phyloP scores from a whole-genome alignment of 1,140 invertebrate genomes.

The Magallana gigas region DNA sequence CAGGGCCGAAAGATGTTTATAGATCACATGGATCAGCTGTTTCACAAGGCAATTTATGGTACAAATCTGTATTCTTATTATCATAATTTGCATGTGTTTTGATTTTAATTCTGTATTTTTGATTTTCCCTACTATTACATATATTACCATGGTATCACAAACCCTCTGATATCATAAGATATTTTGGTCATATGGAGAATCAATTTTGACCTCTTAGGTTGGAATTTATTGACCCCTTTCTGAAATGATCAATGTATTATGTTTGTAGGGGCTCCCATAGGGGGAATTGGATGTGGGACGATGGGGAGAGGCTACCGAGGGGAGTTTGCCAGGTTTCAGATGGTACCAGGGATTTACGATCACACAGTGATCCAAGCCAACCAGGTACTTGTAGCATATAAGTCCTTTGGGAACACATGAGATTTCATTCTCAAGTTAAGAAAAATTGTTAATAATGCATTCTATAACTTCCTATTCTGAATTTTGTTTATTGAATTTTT shows the following conservation, averaged over 20 bases:
- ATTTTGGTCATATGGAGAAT: too few species aligned
- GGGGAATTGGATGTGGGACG: constrained; percentile 93
- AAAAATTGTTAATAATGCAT: too few species aligned
- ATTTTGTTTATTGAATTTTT: neutral
- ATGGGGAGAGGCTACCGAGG: constrained; percentile 94
- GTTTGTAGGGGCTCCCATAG: constrained; percentile 90
- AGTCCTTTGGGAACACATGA: too few species aligned
- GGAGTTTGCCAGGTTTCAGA: constrained; percentile 94
- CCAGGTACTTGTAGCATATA: constrained; percentile 85
- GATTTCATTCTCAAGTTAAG: too few species aligned
- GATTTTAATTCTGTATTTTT: too few species aligned
- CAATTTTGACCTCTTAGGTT: too few species aligned
- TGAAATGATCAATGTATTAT: too few species aligned
- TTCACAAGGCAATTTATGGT: constrained; percentile 88
- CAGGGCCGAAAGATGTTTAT: constrained; percentile 84
- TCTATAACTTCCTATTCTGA: neutral
- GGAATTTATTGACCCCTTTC: too few species aligned
- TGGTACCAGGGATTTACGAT: constrained; percentile 92
- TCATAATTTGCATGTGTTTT: too few species aligned
- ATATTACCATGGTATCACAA: too few species aligned
- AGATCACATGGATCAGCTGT: constrained; percentile 84
- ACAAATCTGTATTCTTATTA: constrained; percentile 62
- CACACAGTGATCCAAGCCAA: constrained; percentile 90
- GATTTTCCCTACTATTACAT: too few species aligned
- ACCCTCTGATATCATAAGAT: too few species aligned